Conservation (phyloP, 2,113 vertebrate species). For the Xenopus laevis region DNA sequence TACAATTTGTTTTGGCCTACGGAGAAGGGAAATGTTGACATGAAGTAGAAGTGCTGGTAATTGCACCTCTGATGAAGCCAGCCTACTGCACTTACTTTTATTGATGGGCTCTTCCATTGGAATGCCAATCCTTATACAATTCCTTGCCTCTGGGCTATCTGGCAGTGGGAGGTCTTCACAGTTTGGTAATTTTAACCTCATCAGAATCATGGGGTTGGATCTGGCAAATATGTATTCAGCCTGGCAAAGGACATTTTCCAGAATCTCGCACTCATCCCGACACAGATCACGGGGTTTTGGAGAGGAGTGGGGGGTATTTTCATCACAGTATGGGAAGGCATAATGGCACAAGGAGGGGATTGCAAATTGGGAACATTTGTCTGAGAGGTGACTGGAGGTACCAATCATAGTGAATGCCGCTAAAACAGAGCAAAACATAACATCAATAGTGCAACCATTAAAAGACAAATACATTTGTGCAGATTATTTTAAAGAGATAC, state of each 20-base stretch:
- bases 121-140: constrained; percentile 93
- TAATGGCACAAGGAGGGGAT: constrained; percentile 97
- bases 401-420: constrained; percentile 99
- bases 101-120: constrained; percentile 95
- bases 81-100: constrained; percentile 75
- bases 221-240: constrained; percentile 97
- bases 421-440: constrained; percentile 54
- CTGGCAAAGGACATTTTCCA: constrained; percentile 95
- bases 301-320: constrained; percentile 62
- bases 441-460: too few relatives aligned
- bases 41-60: background rate
- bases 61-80: background rate
- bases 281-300: constrained; percentile 93
- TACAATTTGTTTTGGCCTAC: background rate
- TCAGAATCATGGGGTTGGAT: constrained; percentile 93
- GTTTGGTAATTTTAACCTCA: constrained; percentile 93
- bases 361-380: constrained; percentile 95
- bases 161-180: constrained; percentile 89
- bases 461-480: too few relatives aligned
- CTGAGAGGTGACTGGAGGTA: constrained; percentile 93
- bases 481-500: too few relatives aligned
- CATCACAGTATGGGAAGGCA: constrained; percentile 92
- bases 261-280: constrained; percentile 94
- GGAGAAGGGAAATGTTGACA: background rate
- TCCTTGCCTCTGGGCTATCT: constrained; percentile 82